Base-by-base conservation (phyloP, 1,140 invertebrate genomes). In the Micrasema longulum region DNA sequence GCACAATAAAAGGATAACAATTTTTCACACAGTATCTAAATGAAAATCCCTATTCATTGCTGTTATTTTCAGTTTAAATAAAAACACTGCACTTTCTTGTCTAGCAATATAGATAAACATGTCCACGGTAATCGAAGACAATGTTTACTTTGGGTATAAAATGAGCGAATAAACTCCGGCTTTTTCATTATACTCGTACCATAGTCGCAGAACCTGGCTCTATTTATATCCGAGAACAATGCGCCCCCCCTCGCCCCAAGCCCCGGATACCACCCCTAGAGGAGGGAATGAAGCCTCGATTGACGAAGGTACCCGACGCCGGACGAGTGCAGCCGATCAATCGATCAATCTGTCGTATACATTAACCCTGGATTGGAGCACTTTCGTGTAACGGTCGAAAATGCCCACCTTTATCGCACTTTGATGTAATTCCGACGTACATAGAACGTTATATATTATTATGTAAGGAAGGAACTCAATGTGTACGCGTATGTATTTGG, bases 181-280 rank as follows among this genome's bases (percentile, higher is more conserved):
- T 31, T 5, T 57, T 18, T 57, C 18, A 57, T 53, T 41, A 18
- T 55, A 43, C n/a, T n/a, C n/a, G n/a, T n/a, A n/a, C 55, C 52
- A 36, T 55, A 36, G 57, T 63, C 57, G 62, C 47, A 53, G 63
- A 64, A 71, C 69, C 47, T 64, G 69, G 18, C 31, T 71, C 69
- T 71, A 71, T 71, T 71, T 63, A 71, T 55, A 68, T 47, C 47
- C n/a, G 20, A 31, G 53, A 60, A 69, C 66, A 69, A 69, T 41
- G 66, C 43, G 18, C 23, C 36, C 14, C 64, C 48, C 35, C 5
- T 20, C 11, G 50, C 50, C 50, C 7, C 3, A 31, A 31, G 18
- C 6, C 4, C 38, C 55, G 0, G 1, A 14, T 22, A n/a, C 18
- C 20, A n/a, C 36, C 31, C 55, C 52, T 20, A 10, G 26, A 5